A percentile compares a stretch with the other conserved stretches of the same genome.
These are phyloP conservation scores for Mystacornis crossleyi DNA, from an alignment of 2,113 vertebrate species.

Conservation along the genomic window DNA sequence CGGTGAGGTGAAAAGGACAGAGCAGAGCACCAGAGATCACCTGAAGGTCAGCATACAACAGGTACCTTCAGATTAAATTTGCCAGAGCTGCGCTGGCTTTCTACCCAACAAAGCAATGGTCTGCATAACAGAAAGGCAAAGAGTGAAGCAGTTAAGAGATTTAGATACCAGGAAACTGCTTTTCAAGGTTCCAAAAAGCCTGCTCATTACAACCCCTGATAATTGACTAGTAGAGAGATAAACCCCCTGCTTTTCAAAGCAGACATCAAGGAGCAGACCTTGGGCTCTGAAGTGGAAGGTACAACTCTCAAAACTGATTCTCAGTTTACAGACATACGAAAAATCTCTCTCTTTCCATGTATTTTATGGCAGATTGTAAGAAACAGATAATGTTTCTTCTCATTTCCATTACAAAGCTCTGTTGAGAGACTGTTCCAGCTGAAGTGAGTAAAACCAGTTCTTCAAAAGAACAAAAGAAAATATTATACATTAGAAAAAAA, in stretches of 20 bases:
- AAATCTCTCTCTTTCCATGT: not conserved
- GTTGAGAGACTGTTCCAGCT: not conserved
- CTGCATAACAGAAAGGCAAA: not conserved
- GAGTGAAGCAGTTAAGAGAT: not conserved
- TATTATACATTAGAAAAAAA: not conserved
- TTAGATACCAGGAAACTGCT: not conserved
- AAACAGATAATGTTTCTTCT: slow-evolving; percentile 22
- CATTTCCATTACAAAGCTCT: slow-evolving; percentile 64
- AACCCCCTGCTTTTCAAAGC: slow-evolving; percentile 14
- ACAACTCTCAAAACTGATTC: not conserved
- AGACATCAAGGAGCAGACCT: slow-evolving; percentile 5
- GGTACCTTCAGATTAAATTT: not conserved
- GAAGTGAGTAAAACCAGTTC: slow-evolving; percentile 44
- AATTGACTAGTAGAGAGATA: slow-evolving; percentile 32
- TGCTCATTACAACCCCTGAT: slow-evolving; percentile 11
- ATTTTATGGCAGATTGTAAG: slow-evolving; percentile 11
- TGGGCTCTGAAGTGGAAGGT: slow-evolving; percentile 4
- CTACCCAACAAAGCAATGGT: not conserved
- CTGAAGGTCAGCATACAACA: slow-evolving; percentile 23
- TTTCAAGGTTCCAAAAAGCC: slow-evolving; percentile 13
- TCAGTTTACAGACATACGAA: slow-evolving; percentile 31
- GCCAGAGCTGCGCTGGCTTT: not conserved
- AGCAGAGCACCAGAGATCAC: slow-evolving; percentile 15
- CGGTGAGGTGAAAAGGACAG: slow-evolving; percentile 17
- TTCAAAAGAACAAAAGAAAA: slow-evolving; percentile 5